Evolutionary conservation across 1,140 invertebrate genomes (phyloP), one percentile per base, ranked within the genome.

Genomic region (Apocrypta bakeri): DNA sequence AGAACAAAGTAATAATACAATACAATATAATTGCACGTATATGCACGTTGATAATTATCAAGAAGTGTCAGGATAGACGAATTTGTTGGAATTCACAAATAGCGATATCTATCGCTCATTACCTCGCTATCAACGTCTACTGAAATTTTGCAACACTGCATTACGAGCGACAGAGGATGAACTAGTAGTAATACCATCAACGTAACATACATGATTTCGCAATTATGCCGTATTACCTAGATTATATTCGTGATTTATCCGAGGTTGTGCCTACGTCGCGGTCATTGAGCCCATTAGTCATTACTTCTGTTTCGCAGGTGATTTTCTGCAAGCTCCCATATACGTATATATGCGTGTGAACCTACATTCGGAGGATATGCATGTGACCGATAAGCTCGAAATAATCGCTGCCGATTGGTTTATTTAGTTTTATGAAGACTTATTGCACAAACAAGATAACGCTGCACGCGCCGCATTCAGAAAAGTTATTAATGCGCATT

Each of bases 241-340:
- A 80, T 80, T 72, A 73, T 40, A 40, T 72, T 72, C 69, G 25
- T 72, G 29, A 80, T 72, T 73, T 80, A 73, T 73, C 69, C 48
- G 1, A 1, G 8, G n/a, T 11, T 40, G 1, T 33, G n/a, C 14
- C 33, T 75, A n/a, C 56, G 29, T 1, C 48, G 14, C 27, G 29
- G 11, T 74, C 48, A 61, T 25, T 21, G 31, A n/a, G 27, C 2
- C 72, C 29, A 72, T 71, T 79, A 79, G 71, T 79, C 71, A 79
- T 79, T 72, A 72, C 66, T 61, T 79, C 17, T 79, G 42, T 61
- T 61, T 61, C 29, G 68, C 56, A 31, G 61, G 31, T 78, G 42
- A 77, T 68, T 68, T 68, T 68, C 64, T 27, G 25, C 27, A 25
- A 68, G 25, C 63, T 48, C 31, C 21, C 6, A 21, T 56, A 25